These are phyloP conservation scores for Caenorhabditis zanzibari DNA, from an alignment of 2,888 invertebrate species.

Conservation along the genomic window DNA sequence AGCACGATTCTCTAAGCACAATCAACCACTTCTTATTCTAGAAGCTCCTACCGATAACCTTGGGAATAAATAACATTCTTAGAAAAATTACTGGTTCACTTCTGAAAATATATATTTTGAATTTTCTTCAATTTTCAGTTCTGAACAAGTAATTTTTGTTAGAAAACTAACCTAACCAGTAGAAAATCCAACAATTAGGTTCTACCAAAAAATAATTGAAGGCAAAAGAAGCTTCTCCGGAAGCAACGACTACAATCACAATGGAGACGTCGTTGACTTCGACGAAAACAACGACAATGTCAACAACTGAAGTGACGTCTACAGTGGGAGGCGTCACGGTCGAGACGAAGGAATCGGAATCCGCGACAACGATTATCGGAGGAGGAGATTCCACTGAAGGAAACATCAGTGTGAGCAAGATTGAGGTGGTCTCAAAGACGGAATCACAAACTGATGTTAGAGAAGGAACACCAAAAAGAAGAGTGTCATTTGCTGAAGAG, in stretches of 20 bases:
- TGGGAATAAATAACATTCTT: neutral
- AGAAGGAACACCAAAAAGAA: slow-evolving; percentile 50
- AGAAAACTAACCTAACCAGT: slow-evolving; percentile 4
- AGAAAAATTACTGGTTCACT: slow-evolving; percentile 1
- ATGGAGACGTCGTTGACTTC: slow-evolving; percentile 60
- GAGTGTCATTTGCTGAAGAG: slow-evolving; percentile 64
- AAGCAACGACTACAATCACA: slow-evolving; percentile 41
- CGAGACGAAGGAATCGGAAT: slow-evolving; percentile 50
- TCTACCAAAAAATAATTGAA: slow-evolving; percentile 34
- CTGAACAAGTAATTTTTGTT: slow-evolving; percentile 1
- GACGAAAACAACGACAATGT: slow-evolving; percentile 51
- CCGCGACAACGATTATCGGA: slow-evolving; percentile 29
- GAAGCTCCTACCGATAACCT: slow-evolving; percentile 24
- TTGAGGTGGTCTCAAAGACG: slow-evolving; percentile 64
- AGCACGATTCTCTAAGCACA: slow-evolving; percentile 51
- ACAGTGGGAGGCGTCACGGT: slow-evolving; percentile 54
- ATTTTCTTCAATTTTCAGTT: slow-evolving; percentile 1
- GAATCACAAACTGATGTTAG: slow-evolving; percentile 48
- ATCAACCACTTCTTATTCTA: slow-evolving; percentile 53
- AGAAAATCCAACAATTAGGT: slow-evolving; percentile 8
- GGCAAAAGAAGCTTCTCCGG: slow-evolving; percentile 53
- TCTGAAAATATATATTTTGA: neutral
- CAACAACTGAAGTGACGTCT: slow-evolving; percentile 54
- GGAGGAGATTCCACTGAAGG: slow-evolving; percentile 29
- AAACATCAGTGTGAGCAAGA: slow-evolving; percentile 55